Evolutionary conservation across 2,113 vertebrate genomes (phyloP).

Genomic region (Sturnira hondurensis): DNA sequence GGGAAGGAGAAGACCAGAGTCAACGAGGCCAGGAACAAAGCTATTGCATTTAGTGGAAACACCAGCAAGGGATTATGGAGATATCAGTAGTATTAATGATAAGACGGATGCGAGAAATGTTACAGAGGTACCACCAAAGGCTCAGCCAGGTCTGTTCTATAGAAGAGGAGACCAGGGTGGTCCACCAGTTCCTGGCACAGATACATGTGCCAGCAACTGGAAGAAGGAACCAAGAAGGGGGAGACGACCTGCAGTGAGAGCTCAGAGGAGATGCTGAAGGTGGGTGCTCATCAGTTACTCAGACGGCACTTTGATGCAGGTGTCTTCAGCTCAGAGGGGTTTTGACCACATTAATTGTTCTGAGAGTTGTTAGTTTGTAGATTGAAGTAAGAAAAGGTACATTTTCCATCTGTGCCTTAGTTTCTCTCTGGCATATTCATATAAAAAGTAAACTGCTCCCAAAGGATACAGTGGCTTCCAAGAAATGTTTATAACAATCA

Average conservation of each 20-base stretch:
- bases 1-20: neutral
- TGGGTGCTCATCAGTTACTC: neutral
- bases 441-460: neutral
- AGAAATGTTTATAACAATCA: constrained; percentile 12
- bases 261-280: neutral
- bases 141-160: neutral
- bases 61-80: accelerated
- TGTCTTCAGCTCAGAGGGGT: neutral
- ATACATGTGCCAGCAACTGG: neutral
- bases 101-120: neutral
- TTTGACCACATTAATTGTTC: neutral
- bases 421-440: constrained; percentile 42
- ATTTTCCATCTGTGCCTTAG: constrained; percentile 55
- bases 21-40: neutral
- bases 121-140: neutral
- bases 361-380: constrained; percentile 6
- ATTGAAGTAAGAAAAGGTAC: neutral
- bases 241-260: neutral
- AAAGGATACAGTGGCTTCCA: neutral
- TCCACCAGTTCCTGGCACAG: neutral
- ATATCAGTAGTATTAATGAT: neutral
- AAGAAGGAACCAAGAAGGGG: neutral
- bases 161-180: neutral
- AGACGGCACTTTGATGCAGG: neutral
- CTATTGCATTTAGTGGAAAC: neutral